Percentiles rank a stretch among this genome's conserved stretches.
These are phyloP conservation scores for Acanthosepion lycidas DNA, from an alignment of 2,888 invertebrate genomes.

Conservation along the genomic window DNA sequence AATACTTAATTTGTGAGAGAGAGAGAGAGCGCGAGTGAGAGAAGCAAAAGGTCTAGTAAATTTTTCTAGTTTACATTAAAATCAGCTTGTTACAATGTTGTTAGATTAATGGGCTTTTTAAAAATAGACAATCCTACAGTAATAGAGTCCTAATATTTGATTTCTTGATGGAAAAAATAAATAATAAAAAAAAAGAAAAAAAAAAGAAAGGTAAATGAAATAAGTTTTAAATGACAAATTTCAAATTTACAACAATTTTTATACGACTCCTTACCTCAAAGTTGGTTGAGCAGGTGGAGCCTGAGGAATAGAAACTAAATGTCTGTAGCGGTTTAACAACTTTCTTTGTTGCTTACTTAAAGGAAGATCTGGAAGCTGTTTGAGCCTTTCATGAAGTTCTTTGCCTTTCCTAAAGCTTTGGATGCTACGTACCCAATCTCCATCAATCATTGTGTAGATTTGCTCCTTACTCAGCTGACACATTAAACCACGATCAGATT, in stretches of 20 bases:
- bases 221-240: background rate
- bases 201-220: background rate
- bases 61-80: background rate
- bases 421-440: background rate
- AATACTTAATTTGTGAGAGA: background rate
- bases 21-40: background rate
- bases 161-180: background rate
- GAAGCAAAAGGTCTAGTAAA: background rate
- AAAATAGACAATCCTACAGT: background rate
- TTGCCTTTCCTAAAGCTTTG: background rate
- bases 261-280: background rate
- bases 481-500: background rate
- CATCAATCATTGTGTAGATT: slow-evolving; percentile 41
- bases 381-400: slow-evolving; percentile 37
- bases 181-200: background rate
- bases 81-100: background rate
- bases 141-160: background rate
- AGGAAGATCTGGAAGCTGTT: background rate
- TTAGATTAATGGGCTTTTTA: background rate
- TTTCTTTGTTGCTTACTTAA: slow-evolving; percentile 42
- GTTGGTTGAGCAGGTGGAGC: background rate
- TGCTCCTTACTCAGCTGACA: slow-evolving; percentile 36
- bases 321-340: background rate
- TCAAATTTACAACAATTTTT: background rate
- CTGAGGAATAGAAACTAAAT: background rate